Evolutionary conservation across 2,797 vertebrate genomes (phyloP), one percentile per base, ranked within the genome.

Genomic region (Leontopithecus rosalia): DNA sequence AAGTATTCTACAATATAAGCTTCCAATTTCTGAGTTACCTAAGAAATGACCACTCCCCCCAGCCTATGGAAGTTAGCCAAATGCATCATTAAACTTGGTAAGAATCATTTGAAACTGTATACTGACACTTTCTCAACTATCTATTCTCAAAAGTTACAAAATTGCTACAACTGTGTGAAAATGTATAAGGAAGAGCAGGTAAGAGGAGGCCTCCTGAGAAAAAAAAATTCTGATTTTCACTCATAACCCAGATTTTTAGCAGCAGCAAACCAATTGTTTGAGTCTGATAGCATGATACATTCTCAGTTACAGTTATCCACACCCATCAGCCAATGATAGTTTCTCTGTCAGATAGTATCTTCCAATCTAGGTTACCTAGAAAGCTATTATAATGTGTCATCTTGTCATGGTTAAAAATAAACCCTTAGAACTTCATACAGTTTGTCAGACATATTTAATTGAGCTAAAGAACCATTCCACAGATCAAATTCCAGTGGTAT

Each of bases 191-290:
- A 97, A 95, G 48, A 95, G 50, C 77, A 93, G 97, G 89, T 80
- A 87, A 95, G n/a, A 97, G 92, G 72, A 97, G 4, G 57, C 94
- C 93, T 98, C 88, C 97, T 98, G 98, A 97, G 98, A 97, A 97
- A 97, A 80, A 80, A 83, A 33, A 61, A 93, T 97, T 96, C 96
- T 97, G 97, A 94, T 97, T 22, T 0, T 98, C 95, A 64, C 89
- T 96, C 94, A n/a, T 87, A 98, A 91, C 97, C 97, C 93, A 97
- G 94, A 97, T 97, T 98, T 98, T 79, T 97, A 98, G 95, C 97
- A 98, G 96, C 93, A 90, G 96, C 97, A 98, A 98, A 96, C 95
- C 93, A 98, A 95, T 93, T 97, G 95, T 86, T 90, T 94, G 91
- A 97, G 75, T 75, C 93, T 97, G 98, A 95, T 98, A 97, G 96